Conservation (phyloP, 2,797 vertebrate species). For the Melanotaenia maccullochi region DNA sequence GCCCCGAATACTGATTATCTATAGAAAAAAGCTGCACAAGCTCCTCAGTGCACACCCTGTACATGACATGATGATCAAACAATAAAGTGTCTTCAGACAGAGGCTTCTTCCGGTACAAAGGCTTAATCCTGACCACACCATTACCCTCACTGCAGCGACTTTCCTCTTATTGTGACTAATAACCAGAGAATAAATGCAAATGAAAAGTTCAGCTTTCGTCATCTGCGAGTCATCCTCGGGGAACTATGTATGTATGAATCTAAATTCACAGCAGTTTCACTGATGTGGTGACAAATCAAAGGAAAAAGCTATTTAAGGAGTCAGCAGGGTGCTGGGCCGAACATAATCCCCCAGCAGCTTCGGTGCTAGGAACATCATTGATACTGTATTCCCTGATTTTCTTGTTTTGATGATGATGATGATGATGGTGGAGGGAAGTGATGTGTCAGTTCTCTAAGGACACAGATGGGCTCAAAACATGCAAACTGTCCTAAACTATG, state of each 20-base stretch:
- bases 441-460: constrained; percentile 1
- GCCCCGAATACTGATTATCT: no score
- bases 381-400: background rate
- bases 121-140: background rate
- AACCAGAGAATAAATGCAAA: background rate
- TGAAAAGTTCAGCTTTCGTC: background rate
- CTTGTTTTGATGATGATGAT: background rate
- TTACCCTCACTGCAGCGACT: background rate
- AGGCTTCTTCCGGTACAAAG: no score
- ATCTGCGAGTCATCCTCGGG: background rate
- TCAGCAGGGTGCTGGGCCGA: background rate
- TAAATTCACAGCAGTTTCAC: background rate
- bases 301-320: background rate
- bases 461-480: background rate
- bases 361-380: background rate
- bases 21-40: background rate
- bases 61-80: no score
- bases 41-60: background rate
- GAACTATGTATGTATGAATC: background rate
- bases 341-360: background rate
- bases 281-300: constrained; percentile 1
- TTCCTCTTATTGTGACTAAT: background rate
- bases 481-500: background rate
- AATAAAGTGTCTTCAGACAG: background rate
- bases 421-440: background rate